Evolutionary conservation across 2,888 invertebrate genomes (phyloP).

Genomic region (Andrena bicolor): DNA sequence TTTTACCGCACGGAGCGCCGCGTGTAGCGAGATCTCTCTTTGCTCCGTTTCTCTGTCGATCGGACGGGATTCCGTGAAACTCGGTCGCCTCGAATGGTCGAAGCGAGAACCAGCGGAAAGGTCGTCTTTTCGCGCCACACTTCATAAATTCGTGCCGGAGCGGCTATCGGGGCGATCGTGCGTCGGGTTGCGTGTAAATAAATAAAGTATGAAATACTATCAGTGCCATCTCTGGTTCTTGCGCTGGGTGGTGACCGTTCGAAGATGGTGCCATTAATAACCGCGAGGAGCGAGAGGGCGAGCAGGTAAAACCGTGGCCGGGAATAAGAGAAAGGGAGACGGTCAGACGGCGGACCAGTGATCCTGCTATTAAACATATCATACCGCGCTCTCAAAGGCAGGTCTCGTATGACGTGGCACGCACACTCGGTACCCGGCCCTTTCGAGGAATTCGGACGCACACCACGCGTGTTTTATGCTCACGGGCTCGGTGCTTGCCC

Average conservation of each 20-base stretch:
- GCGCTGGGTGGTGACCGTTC: constrained; percentile 71
- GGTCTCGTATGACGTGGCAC: constrained; percentile 68
- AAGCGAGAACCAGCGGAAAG: constrained; percentile 44
- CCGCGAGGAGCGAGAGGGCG: constrained; percentile 41
- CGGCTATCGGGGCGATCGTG: constrained; percentile 71
- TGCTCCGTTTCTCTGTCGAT: constrained; percentile 33
- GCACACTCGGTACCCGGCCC: constrained; percentile 57
- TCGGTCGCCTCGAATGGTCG: neutral
- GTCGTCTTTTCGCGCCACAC: constrained; percentile 61
- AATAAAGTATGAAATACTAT: constrained; percentile 77
- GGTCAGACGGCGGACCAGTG: constrained; percentile 49
- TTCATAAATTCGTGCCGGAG: constrained; percentile 74
- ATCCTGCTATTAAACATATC: constrained; percentile 77
- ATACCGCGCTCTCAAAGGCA: constrained; percentile 65
- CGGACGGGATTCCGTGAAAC: constrained; percentile 25
- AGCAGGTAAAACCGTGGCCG: constrained; percentile 16
- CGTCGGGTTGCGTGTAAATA: constrained; percentile 76
- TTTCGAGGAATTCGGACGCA: constrained; percentile 65
- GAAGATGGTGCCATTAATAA: constrained; percentile 76
- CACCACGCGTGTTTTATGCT: constrained; percentile 64
- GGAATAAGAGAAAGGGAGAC: constrained; percentile 45
- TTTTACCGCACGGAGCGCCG: too few species aligned
- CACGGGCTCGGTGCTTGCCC: constrained; percentile 29
- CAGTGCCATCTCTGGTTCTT: constrained; percentile 73
- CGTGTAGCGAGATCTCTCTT: neutral